Conservation (phyloP, 1,140 invertebrate genomes). For the Armadillidium nasatum region DNA sequence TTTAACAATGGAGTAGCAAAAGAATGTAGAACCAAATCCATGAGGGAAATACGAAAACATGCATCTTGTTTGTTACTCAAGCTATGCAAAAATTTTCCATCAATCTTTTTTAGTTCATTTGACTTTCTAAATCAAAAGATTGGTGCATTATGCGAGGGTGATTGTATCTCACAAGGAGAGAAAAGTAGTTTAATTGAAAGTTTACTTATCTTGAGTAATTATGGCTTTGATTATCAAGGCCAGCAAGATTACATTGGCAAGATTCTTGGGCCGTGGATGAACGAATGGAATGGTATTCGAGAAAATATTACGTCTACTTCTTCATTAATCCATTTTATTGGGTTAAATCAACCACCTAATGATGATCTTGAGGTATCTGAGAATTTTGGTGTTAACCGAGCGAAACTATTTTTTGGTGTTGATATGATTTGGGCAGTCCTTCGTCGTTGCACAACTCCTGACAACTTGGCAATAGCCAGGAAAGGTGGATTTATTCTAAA, state of each 20-base stretch:
- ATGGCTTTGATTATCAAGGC: background rate
- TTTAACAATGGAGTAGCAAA: background rate
- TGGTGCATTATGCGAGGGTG: background rate
- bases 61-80: background rate
- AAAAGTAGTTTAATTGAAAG: background rate
- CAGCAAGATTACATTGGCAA: conserved; percentile 6
- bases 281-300: background rate
- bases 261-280: background rate
- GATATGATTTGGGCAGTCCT: background rate
- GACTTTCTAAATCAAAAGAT: background rate
- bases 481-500: background rate
- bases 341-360: background rate
- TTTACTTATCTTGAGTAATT: background rate
- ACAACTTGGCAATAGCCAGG: background rate
- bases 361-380: background rate
- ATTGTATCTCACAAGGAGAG: background rate
- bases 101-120: background rate
- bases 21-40: background rate
- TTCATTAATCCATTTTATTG: background rate
- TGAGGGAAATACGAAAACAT: background rate
- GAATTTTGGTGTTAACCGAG: background rate
- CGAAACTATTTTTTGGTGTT: background rate
- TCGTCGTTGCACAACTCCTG: background rate
- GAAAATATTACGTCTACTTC: background rate
- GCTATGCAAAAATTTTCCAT: background rate